Percentiles rank a stretch among this genome's conserved stretches.
Evolutionary conservation across 2,888 invertebrate genomes (phyloP).

Genomic region (Sycophila texana): DNA sequence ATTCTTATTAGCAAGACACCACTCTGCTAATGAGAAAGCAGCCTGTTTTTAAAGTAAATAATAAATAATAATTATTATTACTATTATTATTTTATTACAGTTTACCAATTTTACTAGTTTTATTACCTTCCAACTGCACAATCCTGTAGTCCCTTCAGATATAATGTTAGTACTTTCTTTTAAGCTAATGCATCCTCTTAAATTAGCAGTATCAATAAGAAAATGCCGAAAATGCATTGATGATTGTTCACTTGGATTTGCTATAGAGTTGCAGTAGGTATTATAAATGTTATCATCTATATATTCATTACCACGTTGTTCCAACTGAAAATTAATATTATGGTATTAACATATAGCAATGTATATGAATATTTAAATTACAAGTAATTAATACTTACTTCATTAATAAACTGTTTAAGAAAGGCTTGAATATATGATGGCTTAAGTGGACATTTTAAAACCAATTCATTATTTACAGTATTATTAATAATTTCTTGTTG

Average conservation of each 20-base stretch:
- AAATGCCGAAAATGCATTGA: conserved; percentile 82
- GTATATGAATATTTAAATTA: neutral
- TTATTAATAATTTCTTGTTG: conserved; percentile 80
- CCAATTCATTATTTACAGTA: conserved; percentile 78
- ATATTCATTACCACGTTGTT: conserved; percentile 74
- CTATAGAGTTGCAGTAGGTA: conserved; percentile 78
- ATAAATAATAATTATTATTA: neutral
- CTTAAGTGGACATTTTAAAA: conserved; percentile 81
- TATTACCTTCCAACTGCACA: conserved; percentile 86
- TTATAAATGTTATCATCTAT: conserved; percentile 83
- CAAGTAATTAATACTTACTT: conserved; percentile 61
- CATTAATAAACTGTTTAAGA: conserved; percentile 80
- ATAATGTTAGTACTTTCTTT: conserved; percentile 85
- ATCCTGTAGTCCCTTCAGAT: conserved; percentile 87
- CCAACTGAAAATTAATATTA: conserved; percentile 73
- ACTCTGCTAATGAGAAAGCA: conserved; percentile 83
- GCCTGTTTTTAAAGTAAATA: conserved; percentile 76
- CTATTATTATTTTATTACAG: neutral
- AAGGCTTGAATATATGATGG: conserved; percentile 81
- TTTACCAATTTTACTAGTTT: neutral
- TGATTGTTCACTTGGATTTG: conserved; percentile 67
- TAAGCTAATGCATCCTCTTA: conserved; percentile 77
- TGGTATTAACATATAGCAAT: neutral
- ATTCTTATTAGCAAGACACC: conserved; percentile 79
- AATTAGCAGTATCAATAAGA: conserved; percentile 73